Conservation (phyloP, 2,113 vertebrate species). For the Pongo abelii region DNA sequence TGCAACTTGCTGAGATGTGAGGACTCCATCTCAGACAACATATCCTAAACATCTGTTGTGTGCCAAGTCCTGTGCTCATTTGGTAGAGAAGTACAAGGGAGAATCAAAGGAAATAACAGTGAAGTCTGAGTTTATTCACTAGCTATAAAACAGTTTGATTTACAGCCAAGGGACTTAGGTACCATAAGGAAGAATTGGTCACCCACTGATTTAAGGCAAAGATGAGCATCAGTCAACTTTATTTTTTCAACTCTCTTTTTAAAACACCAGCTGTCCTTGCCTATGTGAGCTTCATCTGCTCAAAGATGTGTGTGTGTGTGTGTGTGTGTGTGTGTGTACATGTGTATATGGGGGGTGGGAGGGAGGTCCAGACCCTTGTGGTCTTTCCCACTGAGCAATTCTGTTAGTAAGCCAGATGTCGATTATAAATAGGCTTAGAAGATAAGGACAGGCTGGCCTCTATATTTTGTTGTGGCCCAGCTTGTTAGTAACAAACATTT, state of each 20-base stretch:
- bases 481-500: conserved; percentile 15
- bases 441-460: neutral
- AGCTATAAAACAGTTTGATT: neutral
- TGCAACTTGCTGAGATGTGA: neutral
- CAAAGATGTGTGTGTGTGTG: neutral
- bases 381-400: neutral
- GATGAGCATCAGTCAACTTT: neutral
- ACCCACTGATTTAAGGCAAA: neutral
- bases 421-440: neutral
- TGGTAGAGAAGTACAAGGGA: neutral
- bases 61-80: neutral
- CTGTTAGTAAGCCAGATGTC: conserved; percentile 27
- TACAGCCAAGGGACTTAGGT: neutral
- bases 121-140: neutral
- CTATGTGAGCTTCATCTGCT: neutral
- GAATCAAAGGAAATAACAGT: neutral
- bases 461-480: neutral
- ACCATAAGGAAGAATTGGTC: neutral
- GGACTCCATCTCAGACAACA: neutral
- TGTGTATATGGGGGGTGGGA: no score
- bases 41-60: neutral
- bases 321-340: no score
- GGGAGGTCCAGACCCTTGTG: neutral
- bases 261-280: neutral
- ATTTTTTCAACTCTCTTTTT: neutral